These are phyloP conservation scores for Apostichopus parvimensis DNA, from an alignment of 35 echinoderm and acorn worm genomes.

Conservation along the genomic window DNA sequence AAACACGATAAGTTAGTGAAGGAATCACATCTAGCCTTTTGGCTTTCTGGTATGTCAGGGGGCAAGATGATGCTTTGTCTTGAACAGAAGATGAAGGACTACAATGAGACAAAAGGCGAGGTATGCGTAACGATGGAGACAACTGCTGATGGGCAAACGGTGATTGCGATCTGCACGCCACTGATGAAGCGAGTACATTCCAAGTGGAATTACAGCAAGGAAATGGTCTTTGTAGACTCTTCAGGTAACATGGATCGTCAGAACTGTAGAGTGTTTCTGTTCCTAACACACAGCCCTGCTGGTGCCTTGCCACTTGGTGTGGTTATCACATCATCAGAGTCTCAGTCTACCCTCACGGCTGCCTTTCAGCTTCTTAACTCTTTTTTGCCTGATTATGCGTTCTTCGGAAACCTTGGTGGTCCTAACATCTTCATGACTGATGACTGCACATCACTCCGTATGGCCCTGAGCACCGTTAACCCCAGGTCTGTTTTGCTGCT, in stretches of 20 bases:
- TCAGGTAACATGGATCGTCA: too few relatives aligned
- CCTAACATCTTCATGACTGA: constrained; percentile 65
- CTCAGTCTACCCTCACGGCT: constrained; percentile 10
- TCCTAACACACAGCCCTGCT: constrained; percentile 43
- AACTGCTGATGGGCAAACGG: background rate
- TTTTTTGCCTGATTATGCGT: background rate
- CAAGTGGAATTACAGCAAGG: constrained; percentile 11
- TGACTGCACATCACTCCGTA: constrained; percentile 50
- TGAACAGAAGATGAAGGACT: background rate
- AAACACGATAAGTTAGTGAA: background rate
- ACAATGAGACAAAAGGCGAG: background rate
- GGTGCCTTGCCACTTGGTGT: constrained; percentile 56
- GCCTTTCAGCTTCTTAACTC: constrained; percentile 53
- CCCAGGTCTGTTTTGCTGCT: constrained; percentile 33
- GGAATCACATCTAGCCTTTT: background rate
- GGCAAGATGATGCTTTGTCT: background rate
- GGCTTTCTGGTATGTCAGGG: background rate
- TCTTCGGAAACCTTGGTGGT: constrained; percentile 23
- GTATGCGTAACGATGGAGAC: constrained; percentile 4
- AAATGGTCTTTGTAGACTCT: constrained; percentile 12
- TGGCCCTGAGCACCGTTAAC: constrained; percentile 37
- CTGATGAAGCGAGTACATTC: constrained; percentile 22
- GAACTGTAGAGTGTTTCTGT: constrained; percentile 25
- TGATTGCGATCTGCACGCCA: constrained; percentile 26
- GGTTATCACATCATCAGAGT: constrained; percentile 36